phyloP scores from a whole-genome alignment of 2,888 invertebrate species.

The Limenitis camilla region DNA sequence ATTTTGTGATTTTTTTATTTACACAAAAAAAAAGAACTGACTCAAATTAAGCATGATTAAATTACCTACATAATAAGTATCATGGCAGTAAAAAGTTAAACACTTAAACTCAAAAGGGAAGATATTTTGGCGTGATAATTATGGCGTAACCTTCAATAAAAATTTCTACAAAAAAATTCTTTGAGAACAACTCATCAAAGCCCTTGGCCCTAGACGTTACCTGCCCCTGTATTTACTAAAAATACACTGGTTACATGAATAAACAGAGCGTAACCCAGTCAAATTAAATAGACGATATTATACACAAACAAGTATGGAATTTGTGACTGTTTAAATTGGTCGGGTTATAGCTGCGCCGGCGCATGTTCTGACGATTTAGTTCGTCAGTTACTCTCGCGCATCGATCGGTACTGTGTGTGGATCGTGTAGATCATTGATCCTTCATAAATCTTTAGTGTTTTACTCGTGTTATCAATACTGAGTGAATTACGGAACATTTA shows the following conservation, averaged over 20 bases:
- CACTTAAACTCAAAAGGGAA: too few relatives aligned
- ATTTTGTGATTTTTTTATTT: too few relatives aligned
- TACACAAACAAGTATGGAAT: slow-evolving; percentile 14
- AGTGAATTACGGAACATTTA: slow-evolving; percentile 30
- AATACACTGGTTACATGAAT: slow-evolving; percentile 65
- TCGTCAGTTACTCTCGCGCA: slow-evolving; percentile 65
- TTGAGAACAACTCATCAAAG: slow-evolving; percentile 28
- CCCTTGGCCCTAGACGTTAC: slow-evolving; percentile 65
- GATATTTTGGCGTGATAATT: too few relatives aligned
- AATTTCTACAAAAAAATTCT: slow-evolving; percentile 12
- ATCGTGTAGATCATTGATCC: slow-evolving; percentile 24
- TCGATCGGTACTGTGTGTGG: slow-evolving; percentile 47
- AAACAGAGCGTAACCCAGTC: slow-evolving; percentile 43
- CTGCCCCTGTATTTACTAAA: slow-evolving; percentile 66
- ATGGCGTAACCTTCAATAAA: slow-evolving; percentile 1
- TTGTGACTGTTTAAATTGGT: slow-evolving; percentile 35
- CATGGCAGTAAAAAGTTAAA: too few relatives aligned
- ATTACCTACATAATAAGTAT: too few relatives aligned
- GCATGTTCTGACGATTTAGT: slow-evolving; percentile 51
- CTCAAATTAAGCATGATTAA: too few relatives aligned
- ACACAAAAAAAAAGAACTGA: too few relatives aligned
- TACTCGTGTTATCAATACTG: slow-evolving; percentile 29
- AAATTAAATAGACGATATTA: slow-evolving; percentile 22
- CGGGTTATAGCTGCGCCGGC: slow-evolving; percentile 53
- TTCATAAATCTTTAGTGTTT: slow-evolving; percentile 18